These are phyloP conservation scores for Torymus texanus DNA, from an alignment of 2,888 invertebrate genomes.

Conservation along the genomic window DNA sequence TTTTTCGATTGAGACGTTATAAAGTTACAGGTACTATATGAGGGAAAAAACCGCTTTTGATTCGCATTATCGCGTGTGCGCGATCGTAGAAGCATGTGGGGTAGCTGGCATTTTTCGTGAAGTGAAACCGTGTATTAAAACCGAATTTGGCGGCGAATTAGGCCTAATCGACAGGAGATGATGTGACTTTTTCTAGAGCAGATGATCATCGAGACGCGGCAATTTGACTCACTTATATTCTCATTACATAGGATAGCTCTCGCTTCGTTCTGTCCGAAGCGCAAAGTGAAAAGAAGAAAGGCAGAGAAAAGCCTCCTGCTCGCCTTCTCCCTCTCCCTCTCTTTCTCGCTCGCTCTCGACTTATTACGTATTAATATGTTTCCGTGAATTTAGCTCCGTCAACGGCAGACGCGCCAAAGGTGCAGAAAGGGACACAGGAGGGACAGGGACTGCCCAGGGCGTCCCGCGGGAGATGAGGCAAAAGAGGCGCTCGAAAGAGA, in stretches of 20 bases:
- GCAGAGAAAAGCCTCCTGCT: slow-evolving; percentile 58
- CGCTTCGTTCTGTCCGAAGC: slow-evolving; percentile 32
- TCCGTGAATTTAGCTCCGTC: slow-evolving; percentile 65
- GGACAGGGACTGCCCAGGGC: slow-evolving; percentile 65
- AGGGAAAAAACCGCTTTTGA: not conserved
- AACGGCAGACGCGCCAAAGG: slow-evolving; percentile 43
- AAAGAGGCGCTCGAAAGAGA: slow-evolving; percentile 42
- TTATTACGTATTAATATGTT: slow-evolving; percentile 72
- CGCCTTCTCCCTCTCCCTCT: too few species aligned
- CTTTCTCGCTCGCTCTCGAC: slow-evolving; percentile 59
- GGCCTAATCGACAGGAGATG: slow-evolving; percentile 55
- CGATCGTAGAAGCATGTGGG: not conserved
- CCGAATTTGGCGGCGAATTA: slow-evolving; percentile 53
- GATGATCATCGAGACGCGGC: slow-evolving; percentile 48
- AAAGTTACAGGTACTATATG: not conserved
- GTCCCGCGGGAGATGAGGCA: slow-evolving; percentile 64
- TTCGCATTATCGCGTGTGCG: not conserved
- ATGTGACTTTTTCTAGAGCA: slow-evolving; percentile 9
- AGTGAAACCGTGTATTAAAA: slow-evolving; percentile 57
- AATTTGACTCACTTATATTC: slow-evolving; percentile 62
- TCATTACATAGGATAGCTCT: slow-evolving; percentile 51
- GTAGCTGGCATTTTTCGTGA: not conserved
- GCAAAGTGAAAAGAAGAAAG: slow-evolving; percentile 54
- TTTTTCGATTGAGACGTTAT: slow-evolving; percentile 27
- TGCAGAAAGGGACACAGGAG: slow-evolving; percentile 52